Base-by-base conservation (phyloP, 2,797 vertebrate genomes). In the Hypotaenidia okinawae region DNA sequence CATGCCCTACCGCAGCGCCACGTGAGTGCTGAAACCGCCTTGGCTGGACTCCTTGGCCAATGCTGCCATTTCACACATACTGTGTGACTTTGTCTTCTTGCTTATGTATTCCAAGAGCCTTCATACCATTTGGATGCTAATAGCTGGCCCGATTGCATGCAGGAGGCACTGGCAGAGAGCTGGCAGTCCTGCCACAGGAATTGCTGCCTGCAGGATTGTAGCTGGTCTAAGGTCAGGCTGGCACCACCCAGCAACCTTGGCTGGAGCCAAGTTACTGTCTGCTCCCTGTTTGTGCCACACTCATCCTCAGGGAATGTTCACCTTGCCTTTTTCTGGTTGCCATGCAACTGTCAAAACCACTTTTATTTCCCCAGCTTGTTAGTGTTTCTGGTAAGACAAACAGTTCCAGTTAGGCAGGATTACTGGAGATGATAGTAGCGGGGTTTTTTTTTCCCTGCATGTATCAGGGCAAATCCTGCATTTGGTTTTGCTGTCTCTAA, bases 181-280 rank as follows among this genome's bases (percentile, higher is more conserved):
- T 67, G 63, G 47, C 1, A 0, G 54, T 2, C 0, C 0, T 24
- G 39, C 52, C 15, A 2, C 19, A 1, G 51, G 52, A 83, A 37
- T 90, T 0, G 0, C 47, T 87, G 87, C 67, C 63, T 52, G 43
- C 89, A 74, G 79, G 51, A 25, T 54, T 62, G 43, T 57, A 67
- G 57, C 68, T 89, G 73, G 15, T 43, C 66, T 58, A 8, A 84
- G 74, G 45, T 92, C 66, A 33, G 51, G 37, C 39, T 91, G 84
- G 82, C 79, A 90, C 16, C 54, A 63, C 47, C 49, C 35, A n/a
- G 7, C 62, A 77, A 30, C 37, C 41, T 47, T 58, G 39, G 41
- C 64, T 45, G 69, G 30, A 72, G 76, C 93, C 89, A 90, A 86
- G 59, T 81, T 66, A 35, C 73, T 81, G 58, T 41, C 67, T 93